phyloP scores from a whole-genome alignment of 2,888 invertebrate species.

The Prostheceraeus crozeri region DNA sequence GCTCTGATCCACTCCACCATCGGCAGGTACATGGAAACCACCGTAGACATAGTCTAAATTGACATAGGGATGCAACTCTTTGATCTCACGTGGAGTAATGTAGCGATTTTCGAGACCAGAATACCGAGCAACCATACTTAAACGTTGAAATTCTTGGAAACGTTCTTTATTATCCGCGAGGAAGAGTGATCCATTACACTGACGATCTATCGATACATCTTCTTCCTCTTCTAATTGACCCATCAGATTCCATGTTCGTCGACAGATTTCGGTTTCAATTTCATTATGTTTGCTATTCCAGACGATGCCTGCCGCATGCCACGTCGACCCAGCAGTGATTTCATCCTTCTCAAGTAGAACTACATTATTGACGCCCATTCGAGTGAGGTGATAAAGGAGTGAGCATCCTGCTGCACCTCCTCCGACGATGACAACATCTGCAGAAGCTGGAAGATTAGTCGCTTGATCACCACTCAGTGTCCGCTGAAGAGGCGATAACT shows the following conservation, averaged over 20 bases:
- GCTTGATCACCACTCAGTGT: too few species aligned
- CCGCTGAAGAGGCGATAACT: too few species aligned
- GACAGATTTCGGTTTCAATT: slow-evolving; percentile 71
- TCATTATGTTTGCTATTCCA: slow-evolving; percentile 79
- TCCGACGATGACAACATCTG: slow-evolving; percentile 30
- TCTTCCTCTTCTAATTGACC: slow-evolving; percentile 67
- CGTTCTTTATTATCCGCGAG: slow-evolving; percentile 71
- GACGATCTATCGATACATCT: slow-evolving; percentile 75
- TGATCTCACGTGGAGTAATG: slow-evolving; percentile 67
- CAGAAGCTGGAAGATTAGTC: slow-evolving; percentile 3
- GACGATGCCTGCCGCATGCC: slow-evolving; percentile 52
- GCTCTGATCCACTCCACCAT: slow-evolving; percentile 76
- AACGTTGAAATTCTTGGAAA: slow-evolving; percentile 72
- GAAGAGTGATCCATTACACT: slow-evolving; percentile 79
- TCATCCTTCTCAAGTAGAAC: slow-evolving; percentile 25
- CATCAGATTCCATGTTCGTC: slow-evolving; percentile 66
- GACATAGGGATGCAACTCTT: slow-evolving; percentile 69
- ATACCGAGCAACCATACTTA: slow-evolving; percentile 71
- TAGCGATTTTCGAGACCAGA: slow-evolving; percentile 70
- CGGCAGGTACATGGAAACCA: slow-evolving; percentile 70
- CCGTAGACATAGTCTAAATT: slow-evolving; percentile 69
- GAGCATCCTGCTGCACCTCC: slow-evolving; percentile 28
- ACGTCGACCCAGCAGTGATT: slow-evolving; percentile 29
- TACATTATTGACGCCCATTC: slow-evolving; percentile 3
- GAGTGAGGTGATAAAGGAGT: slow-evolving; percentile 22